phyloP scores from a whole-genome alignment of 2,797 vertebrate species.

The Falco rusticolus region DNA sequence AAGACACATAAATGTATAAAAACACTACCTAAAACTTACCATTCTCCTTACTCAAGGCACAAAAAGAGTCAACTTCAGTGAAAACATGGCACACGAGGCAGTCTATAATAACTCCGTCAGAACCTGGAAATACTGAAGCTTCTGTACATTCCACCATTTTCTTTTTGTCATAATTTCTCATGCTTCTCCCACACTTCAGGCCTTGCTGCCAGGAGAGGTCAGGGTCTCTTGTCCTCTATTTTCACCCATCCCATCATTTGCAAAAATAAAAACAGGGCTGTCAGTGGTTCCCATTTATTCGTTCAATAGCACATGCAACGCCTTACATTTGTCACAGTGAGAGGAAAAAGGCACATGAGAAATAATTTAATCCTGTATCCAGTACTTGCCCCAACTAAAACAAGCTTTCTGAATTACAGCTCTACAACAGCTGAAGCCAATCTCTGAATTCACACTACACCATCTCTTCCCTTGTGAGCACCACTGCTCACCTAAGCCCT shows the following conservation, averaged over 20 bases:
- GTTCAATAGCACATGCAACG: not conserved
- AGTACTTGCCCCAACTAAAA: no score
- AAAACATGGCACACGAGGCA: not conserved
- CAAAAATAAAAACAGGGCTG: no score
- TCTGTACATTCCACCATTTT: not conserved
- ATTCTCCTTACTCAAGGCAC: not conserved
- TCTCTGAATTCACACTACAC: fast-evolving
- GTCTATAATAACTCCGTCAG: not conserved
- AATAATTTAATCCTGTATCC: not conserved
- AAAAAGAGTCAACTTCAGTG: not conserved
- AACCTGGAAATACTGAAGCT: not conserved
- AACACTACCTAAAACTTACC: not conserved
- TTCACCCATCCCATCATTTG: not conserved
- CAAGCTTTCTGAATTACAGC: no score
- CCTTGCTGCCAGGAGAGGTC: not conserved
- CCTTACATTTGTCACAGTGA: not conserved
- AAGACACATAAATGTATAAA: not conserved
- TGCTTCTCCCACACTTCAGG: not conserved
- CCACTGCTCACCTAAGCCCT: not conserved
- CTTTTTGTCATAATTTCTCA: not conserved
- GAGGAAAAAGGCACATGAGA: not conserved
- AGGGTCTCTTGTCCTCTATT: not conserved
- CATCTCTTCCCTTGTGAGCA: fast-evolving
- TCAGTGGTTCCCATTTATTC: not conserved
- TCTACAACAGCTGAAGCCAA: not conserved